Evolutionary conservation across 2,888 invertebrate species (phyloP), one percentile per base, ranked within the genome.

Genomic region (Epirrhoe tristata): DNA sequence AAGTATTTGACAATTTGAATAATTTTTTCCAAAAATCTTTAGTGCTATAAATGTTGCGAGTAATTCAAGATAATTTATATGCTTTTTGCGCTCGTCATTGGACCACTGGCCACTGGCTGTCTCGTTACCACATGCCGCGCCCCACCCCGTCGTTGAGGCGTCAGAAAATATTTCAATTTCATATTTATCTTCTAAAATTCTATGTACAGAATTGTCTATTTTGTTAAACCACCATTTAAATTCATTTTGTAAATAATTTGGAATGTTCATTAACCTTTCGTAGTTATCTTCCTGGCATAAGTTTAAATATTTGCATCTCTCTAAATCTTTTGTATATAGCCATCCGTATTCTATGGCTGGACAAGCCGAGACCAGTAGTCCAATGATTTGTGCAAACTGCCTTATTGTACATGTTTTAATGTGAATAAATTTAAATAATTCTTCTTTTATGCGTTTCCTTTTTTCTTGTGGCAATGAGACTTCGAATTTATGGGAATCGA

Each of bases 271-370:
- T 8, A 43, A 48, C 1, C 10, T 48, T 5, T 67, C 36, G 8
- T 67, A 67, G 46, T 63, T 17, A 16, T 63, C 16, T 1, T 46
- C 1, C 0, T 50, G 2, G 1, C 6, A 10, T 48, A 63, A 39
- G 17, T 54, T 74, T 7, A 77, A 51, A 43, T 60, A 74, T 67
- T 74, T 75, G 7, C 34, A 12, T 0, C 71, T 52, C 66, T 79
- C 78, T 7, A 79, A 31, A 0, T 65, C 8, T 65, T 81, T 81
- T 0, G 79, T 78, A n/a, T 80, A 76, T 10, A 80, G 34, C 34
- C 34, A 77, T 4, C 79, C 76, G 60, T 81, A 81, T 57, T 78
- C 74, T 12, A 79, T 69, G 1, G 77, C 81, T 14, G 80, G 81
- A 51, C 79, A 81, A 51, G 72, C 71, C 0, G 81, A 70, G 4